Evolutionary conservation across 2,888 invertebrate genomes (phyloP).

Genomic region (Octodonta nipae): DNA sequence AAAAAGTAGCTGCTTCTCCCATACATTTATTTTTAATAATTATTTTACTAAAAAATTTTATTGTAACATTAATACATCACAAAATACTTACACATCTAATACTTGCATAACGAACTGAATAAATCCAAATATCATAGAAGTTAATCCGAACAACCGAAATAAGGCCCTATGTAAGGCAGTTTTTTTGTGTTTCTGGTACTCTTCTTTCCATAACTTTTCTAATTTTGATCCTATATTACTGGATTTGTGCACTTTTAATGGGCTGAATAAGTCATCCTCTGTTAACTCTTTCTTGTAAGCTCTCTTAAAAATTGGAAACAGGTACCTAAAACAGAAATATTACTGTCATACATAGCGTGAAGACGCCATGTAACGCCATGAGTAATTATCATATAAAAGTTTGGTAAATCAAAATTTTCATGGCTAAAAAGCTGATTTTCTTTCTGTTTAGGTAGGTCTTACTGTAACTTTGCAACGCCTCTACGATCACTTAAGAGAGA

Average conservation of each 20-base stretch:
- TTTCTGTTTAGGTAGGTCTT: no score
- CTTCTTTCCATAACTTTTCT: conserved; percentile 40
- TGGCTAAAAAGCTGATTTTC: no score
- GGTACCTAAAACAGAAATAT: conserved; percentile 66
- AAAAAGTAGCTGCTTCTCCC: no score
- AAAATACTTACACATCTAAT: conserved; percentile 30
- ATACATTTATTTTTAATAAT: no score
- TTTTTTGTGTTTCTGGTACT: conserved; percentile 28
- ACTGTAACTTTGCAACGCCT: no score
- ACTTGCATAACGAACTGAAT: conserved; percentile 28
- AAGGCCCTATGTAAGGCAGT: conserved; percentile 27
- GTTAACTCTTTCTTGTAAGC: conserved; percentile 57
- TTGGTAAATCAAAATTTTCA: no score
- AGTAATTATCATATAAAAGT: no score
- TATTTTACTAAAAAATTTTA: no score
- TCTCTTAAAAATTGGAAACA: conserved; percentile 57
- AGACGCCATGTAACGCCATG: no score
- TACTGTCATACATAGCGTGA: no score
- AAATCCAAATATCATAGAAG: conserved; percentile 25
- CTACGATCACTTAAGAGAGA: no score
- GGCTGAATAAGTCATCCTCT: conserved; percentile 56
- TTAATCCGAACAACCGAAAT: conserved; percentile 25
- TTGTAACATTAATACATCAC: no score
- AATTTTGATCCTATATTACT: conserved; percentile 48
- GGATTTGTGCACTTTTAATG: conserved; percentile 54